Evolutionary conservation across 2,888 invertebrate genomes (phyloP).

Genomic region (Himalopsyche tibetana): DNA sequence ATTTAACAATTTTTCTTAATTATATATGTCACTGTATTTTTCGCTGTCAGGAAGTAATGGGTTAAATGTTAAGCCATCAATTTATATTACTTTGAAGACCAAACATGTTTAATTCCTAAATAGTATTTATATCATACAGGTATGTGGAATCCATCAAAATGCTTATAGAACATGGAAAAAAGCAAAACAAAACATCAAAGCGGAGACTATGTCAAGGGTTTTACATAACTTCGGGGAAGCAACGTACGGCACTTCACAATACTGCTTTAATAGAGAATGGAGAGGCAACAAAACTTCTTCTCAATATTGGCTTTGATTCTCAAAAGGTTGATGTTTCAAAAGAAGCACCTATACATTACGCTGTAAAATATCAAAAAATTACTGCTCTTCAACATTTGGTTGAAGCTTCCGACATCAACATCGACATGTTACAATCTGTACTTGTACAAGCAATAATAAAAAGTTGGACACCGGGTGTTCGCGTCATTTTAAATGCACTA

Average conservation of each 20-base stretch:
- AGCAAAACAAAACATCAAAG: not conserved
- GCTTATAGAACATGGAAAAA: constrained; percentile 1
- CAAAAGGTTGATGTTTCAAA: not conserved
- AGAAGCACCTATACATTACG: not conserved
- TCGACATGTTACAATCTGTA: not conserved
- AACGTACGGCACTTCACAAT: not conserved
- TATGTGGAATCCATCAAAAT: constrained; percentile 8
- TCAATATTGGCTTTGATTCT: not conserved
- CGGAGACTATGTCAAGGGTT: not conserved
- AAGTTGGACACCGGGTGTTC: not conserved
- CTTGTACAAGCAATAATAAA: not conserved
- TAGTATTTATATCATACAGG: not conserved
- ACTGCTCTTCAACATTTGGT: not conserved
- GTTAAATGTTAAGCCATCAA: too few species aligned
- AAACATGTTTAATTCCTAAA: too few species aligned
- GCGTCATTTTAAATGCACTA: not conserved
- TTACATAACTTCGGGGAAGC: not conserved
- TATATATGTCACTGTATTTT: too few species aligned
- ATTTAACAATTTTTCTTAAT: too few species aligned
- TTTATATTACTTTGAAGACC: too few species aligned
- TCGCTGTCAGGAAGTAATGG: too few species aligned
- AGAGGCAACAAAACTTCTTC: constrained; percentile 16
- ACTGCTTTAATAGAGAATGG: not conserved
- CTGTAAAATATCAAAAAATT: not conserved
- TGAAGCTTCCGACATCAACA: not conserved